phyloP scores from a whole-genome alignment of 53 echinoderm and acorn worm species.

The Holothuria scabra region DNA sequence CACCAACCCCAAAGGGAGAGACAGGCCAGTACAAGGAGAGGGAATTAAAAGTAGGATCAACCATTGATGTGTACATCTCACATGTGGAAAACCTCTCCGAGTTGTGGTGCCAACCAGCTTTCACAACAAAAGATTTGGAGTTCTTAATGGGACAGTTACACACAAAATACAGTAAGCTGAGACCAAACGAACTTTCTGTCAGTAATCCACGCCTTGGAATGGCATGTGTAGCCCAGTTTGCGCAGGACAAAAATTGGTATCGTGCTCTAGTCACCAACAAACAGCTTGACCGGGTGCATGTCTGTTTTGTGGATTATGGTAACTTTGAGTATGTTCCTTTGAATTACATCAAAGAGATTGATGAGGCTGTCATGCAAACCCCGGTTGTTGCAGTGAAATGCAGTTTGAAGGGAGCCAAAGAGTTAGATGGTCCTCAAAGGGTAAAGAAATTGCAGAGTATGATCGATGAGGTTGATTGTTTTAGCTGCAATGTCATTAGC shows the following conservation, averaged over 20 bases:
- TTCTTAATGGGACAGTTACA: slow-evolving; percentile 74
- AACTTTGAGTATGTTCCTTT: slow-evolving; percentile 76
- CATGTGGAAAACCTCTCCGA: slow-evolving; percentile 78
- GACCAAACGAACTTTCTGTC: slow-evolving; percentile 38
- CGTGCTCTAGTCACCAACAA: slow-evolving; percentile 80
- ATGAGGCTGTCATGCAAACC: slow-evolving; percentile 65
- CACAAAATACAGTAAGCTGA: slow-evolving; percentile 40
- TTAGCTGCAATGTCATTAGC: slow-evolving; percentile 59
- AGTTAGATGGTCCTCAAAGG: slow-evolving; percentile 56
- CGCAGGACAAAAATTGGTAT: slow-evolving; percentile 89
- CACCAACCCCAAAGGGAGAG: not conserved
- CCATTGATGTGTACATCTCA: slow-evolving; percentile 71
- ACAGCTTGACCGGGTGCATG: slow-evolving; percentile 63
- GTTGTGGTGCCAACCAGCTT: slow-evolving; percentile 92
- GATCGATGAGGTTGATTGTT: slow-evolving; percentile 67
- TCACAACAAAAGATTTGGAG: slow-evolving; percentile 72
- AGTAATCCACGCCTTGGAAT: slow-evolving; percentile 72
- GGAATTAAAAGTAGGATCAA: slow-evolving; percentile 31
- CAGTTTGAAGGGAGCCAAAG: slow-evolving; percentile 65
- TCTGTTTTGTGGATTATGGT: slow-evolving; percentile 95
- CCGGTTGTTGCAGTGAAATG: slow-evolving; percentile 87
- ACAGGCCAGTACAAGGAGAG: slow-evolving; percentile 35
- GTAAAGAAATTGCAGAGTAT: slow-evolving; percentile 60
- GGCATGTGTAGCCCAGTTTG: slow-evolving; percentile 85
- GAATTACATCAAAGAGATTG: slow-evolving; percentile 67